These are phyloP conservation scores for Ceratosolen fusciceps DNA, from an alignment of 1,140 invertebrate species.

Conservation along the genomic window DNA sequence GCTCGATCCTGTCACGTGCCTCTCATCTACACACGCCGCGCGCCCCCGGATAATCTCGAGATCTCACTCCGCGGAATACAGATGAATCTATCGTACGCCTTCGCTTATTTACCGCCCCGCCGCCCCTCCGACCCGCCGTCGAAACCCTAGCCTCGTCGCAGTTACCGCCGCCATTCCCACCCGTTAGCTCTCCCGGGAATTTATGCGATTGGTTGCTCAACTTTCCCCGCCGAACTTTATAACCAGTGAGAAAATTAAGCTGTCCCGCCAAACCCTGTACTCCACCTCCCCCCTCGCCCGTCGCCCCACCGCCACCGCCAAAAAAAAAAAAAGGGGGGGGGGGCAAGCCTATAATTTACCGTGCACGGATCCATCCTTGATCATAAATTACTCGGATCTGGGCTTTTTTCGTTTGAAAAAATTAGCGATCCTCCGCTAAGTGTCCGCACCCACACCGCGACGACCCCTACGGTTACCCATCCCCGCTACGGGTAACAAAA, in stretches of 20 bases:
- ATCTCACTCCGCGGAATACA: conserved; percentile 60
- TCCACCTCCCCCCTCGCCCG: too few species aligned
- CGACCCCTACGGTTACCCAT: too few species aligned
- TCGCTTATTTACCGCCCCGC: conserved; percentile 46
- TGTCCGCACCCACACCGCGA: too few species aligned
- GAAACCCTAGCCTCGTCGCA: too few species aligned
- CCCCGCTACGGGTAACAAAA: too few species aligned
- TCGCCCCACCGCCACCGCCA: too few species aligned
- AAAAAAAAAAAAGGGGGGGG: conserved; percentile 18
- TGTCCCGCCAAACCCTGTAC: too few species aligned
- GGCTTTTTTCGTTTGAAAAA: background rate
- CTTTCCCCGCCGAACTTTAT: conserved; percentile 3
- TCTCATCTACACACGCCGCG: conserved; percentile 50
- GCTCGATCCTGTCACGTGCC: conserved; percentile 39
- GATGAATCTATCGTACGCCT: conserved; percentile 58
- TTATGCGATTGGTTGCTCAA: conserved; percentile 39
- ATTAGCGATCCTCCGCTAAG: background rate
- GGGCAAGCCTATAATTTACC: conserved; percentile 24
- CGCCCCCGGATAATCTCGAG: conserved; percentile 57
- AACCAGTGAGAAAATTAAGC: conserved; percentile 34
- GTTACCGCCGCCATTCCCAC: too few species aligned
- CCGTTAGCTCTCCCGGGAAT: conserved; percentile 30
- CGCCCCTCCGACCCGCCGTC: too few species aligned
- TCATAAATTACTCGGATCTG: background rate
- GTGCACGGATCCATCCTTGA: too few species aligned